Evolutionary conservation across 1,140 invertebrate species (phyloP).

Genomic region (Kradibia gibbosae): DNA sequence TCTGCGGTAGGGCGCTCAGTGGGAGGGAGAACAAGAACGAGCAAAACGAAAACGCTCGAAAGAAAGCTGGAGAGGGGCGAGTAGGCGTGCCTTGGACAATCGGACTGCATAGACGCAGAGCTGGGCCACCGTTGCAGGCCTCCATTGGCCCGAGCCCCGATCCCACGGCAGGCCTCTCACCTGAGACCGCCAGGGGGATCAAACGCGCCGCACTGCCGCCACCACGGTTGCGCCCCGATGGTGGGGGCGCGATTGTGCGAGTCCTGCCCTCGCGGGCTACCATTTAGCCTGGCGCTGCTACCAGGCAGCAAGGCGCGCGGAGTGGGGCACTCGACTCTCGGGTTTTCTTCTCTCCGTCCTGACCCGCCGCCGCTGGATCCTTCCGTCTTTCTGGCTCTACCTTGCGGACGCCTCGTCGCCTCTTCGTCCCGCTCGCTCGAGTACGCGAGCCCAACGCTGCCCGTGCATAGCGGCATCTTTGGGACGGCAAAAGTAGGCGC

Average conservation of each 20-base stretch:
- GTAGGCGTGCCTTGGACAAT: conserved; percentile 49
- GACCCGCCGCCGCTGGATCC: not conserved
- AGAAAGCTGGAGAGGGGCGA: conserved; percentile 28
- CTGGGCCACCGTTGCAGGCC: conserved; percentile 24
- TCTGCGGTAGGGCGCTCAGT: conserved; percentile 32
- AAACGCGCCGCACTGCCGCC: conserved; percentile 25
- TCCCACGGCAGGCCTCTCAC: conserved; percentile 37
- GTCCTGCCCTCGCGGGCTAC: conserved; percentile 39
- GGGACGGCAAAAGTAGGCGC: conserved; percentile 37
- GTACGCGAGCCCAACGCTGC: no score
- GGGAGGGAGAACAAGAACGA: conserved; percentile 21
- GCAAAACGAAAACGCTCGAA: conserved; percentile 19
- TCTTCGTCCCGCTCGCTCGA: not conserved
- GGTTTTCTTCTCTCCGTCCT: conserved; percentile 13
- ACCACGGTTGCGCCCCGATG: not conserved
- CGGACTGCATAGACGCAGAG: conserved; percentile 2
- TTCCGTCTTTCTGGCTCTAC: conserved; percentile 8
- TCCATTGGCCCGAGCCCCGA: conserved; percentile 31
- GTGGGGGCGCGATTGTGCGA: conserved; percentile 28
- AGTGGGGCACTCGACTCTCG: conserved; percentile 16
- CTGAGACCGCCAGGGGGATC: conserved; percentile 38
- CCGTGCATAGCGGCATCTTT: conserved; percentile 11
- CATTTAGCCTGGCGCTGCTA: conserved; percentile 43
- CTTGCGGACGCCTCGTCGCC: not conserved
- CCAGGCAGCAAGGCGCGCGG: conserved; percentile 7